Percentiles rank a stretch among this genome's conserved stretches.
Conservation (phyloP, 1,140 invertebrate genomes). For the Monomorium pharaonis region DNA sequence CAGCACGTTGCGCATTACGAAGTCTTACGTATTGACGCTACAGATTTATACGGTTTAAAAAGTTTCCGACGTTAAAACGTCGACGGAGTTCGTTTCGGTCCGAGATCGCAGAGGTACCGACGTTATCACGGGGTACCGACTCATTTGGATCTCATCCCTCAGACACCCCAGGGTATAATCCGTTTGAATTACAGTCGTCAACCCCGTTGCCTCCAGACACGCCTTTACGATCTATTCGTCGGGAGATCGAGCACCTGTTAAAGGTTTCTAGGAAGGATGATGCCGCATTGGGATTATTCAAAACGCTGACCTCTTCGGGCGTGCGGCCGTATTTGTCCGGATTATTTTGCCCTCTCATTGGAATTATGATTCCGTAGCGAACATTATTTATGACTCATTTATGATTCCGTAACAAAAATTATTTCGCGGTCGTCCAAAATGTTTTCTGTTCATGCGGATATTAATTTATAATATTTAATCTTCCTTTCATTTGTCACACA, state of each 20-base stretch:
- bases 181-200: constrained; percentile 81
- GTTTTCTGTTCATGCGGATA: constrained; percentile 8
- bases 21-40: neutral
- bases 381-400: too few species aligned
- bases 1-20: neutral
- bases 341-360: constrained; percentile 36
- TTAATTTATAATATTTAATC: constrained; percentile 26
- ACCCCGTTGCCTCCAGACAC: constrained; percentile 53
- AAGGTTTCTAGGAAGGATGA: constrained; percentile 49
- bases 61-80: constrained; percentile 65
- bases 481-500: neutral
- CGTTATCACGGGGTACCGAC: constrained; percentile 64
- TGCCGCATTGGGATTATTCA: constrained; percentile 58
- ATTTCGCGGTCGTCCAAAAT: constrained; percentile 16
- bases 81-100: constrained; percentile 53
- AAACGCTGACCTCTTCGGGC: constrained; percentile 41
- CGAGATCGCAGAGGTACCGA: constrained; percentile 44
- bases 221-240: constrained; percentile 70
- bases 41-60: neutral
- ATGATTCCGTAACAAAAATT: constrained; percentile 17
- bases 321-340: constrained; percentile 4
- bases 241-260: constrained; percentile 78
- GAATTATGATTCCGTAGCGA: constrained; percentile 7
- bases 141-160: constrained; percentile 77
- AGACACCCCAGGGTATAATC: constrained; percentile 76